A percentile compares a stretch with the other conserved stretches of the same genome.
phyloP scores from a whole-genome alignment of 2,113 vertebrate genomes.

The Carlito syrichta region DNA sequence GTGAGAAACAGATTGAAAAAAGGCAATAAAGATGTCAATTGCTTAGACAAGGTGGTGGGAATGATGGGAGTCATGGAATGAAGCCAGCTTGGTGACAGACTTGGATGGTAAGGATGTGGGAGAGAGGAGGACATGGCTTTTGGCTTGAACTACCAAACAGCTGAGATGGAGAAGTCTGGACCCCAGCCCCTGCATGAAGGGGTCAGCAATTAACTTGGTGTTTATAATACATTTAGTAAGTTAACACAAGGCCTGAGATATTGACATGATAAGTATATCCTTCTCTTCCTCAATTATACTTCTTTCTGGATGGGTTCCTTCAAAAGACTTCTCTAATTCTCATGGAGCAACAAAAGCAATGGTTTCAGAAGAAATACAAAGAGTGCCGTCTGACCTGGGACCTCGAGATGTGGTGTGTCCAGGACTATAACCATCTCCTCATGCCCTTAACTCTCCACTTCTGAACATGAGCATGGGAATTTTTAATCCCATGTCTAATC shows the following conservation, averaged over 20 bases:
- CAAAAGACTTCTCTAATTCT: neutral
- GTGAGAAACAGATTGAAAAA: neutral
- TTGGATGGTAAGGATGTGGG: neutral
- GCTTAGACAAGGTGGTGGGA: neutral
- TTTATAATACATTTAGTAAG: neutral
- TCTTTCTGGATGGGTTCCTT: neutral
- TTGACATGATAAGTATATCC: neutral
- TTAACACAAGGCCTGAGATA: neutral
- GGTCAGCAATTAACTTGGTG: neutral
- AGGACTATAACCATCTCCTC: neutral
- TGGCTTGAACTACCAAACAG: neutral
- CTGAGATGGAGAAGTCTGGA: neutral
- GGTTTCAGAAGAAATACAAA: neutral
- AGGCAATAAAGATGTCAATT: neutral
- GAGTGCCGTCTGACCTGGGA: neutral
- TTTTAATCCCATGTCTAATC: too few relatives aligned
- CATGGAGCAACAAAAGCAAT: neutral
- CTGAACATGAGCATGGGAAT: rapidly evolving
- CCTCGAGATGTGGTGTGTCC: rapidly evolving
- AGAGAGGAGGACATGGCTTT: neutral
- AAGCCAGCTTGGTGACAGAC: too few relatives aligned
- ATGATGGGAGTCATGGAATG: neutral
- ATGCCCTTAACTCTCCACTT: rapidly evolving
- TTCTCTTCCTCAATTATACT: neutral
- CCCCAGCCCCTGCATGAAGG: neutral